Conservation (phyloP, 2,113 vertebrate species). For the Cariama cristata region DNA sequence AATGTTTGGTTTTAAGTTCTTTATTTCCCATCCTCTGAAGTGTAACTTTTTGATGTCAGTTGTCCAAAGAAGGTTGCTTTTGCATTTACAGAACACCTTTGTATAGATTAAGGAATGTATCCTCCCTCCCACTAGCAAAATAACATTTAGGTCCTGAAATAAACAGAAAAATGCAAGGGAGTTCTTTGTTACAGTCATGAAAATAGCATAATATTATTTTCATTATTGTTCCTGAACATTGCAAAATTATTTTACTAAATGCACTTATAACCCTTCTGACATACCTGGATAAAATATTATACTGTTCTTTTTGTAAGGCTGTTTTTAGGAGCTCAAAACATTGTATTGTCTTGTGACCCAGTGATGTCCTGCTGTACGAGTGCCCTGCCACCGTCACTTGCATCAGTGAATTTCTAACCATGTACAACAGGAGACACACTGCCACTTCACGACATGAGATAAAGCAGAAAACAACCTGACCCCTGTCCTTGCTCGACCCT, state of each 20-base stretch:
- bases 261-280: background rate
- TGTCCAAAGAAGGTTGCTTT: background rate
- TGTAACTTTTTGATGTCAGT: background rate
- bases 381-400: background rate
- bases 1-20: background rate
- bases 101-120: background rate
- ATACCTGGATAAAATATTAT: background rate
- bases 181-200: background rate
- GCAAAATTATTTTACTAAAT: background rate
- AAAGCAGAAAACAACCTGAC: background rate
- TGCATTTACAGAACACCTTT: background rate
- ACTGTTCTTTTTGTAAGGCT: background rate
- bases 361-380: rapidly evolving
- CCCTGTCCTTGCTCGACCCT: background rate
- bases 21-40: background rate
- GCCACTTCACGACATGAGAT: background rate
- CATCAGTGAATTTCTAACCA: background rate
- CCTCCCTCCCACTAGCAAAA: background rate
- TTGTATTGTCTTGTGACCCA: background rate
- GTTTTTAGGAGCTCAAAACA: background rate
- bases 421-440: background rate
- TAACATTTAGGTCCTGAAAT: background rate
- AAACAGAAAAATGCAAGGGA: background rate
- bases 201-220: background rate
- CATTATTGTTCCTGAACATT: background rate